Evolutionary conservation across 2,797 vertebrate genomes (phyloP).

Genomic region (Chromis chromis): DNA sequence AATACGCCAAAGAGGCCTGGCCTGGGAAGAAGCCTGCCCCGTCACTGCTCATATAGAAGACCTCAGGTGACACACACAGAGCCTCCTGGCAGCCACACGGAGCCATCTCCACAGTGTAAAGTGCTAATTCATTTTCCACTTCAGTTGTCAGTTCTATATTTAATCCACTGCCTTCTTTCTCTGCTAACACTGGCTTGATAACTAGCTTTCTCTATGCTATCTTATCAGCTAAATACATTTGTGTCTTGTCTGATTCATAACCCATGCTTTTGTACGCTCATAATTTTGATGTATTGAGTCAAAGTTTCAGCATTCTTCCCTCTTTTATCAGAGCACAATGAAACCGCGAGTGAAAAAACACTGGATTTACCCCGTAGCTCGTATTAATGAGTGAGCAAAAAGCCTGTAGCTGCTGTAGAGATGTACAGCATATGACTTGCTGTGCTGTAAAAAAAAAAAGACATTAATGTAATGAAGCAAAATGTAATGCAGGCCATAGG

Average conservation of each 20-base stretch:
- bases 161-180: too few relatives aligned
- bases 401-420: neutral
- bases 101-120: neutral
- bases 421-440: neutral
- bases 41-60: slow-evolving; percentile 86
- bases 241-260: too few relatives aligned
- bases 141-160: too few relatives aligned
- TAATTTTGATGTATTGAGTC: too few relatives aligned
- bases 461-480: too few relatives aligned
- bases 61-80: too few relatives aligned
- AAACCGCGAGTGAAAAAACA: neutral
- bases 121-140: neutral
- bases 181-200: too few relatives aligned
- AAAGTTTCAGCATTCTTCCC: too few relatives aligned
- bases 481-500: too few relatives aligned
- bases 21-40: slow-evolving; percentile 82
- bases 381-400: neutral
- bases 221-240: neutral
- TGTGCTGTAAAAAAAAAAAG: too few relatives aligned
- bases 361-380: neutral
- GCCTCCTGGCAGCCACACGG: too few relatives aligned
- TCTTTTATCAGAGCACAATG: neutral
- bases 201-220: neutral
- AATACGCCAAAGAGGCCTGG: neutral
- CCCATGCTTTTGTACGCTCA: too few relatives aligned